phyloP scores from a whole-genome alignment of 2,113 vertebrate species.

The Clarias macrocephalus region DNA sequence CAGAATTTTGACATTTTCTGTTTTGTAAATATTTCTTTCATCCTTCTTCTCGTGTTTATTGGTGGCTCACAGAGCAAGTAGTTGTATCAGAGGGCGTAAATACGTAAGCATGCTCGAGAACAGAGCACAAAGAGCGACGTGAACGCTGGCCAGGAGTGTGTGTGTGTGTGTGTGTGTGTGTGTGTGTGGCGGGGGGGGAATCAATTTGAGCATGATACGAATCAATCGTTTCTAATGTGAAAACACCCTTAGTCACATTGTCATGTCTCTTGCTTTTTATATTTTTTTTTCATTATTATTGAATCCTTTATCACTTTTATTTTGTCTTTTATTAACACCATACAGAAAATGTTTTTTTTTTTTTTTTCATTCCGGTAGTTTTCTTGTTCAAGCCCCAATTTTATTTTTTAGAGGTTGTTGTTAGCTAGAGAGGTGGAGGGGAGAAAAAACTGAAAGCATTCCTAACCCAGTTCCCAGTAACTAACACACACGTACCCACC shows the following conservation, averaged over 20 bases:
- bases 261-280: neutral
- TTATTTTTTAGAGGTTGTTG: neutral
- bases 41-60: too few species aligned
- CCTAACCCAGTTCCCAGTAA: slow-evolving; percentile 14
- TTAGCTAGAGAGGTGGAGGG: neutral
- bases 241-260: neutral
- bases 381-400: neutral
- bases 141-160: too few species aligned
- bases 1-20: too few species aligned
- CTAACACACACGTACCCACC: neutral
- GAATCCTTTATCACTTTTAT: neutral
- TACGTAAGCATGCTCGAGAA: too few species aligned
- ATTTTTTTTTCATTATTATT: neutral
- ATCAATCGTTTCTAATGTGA: too few species aligned
- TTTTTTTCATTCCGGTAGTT: neutral
- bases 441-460: slow-evolving; percentile 4
- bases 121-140: too few species aligned
- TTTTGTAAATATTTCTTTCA: too few species aligned
- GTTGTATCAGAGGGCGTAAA: too few species aligned
- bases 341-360: neutral
- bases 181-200: too few species aligned
- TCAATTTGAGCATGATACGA: too few species aligned
- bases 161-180: too few species aligned
- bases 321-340: neutral
- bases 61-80: too few species aligned